phyloP scores from a whole-genome alignment of 2,113 vertebrate species.

The Pseudopodoces humilis region DNA sequence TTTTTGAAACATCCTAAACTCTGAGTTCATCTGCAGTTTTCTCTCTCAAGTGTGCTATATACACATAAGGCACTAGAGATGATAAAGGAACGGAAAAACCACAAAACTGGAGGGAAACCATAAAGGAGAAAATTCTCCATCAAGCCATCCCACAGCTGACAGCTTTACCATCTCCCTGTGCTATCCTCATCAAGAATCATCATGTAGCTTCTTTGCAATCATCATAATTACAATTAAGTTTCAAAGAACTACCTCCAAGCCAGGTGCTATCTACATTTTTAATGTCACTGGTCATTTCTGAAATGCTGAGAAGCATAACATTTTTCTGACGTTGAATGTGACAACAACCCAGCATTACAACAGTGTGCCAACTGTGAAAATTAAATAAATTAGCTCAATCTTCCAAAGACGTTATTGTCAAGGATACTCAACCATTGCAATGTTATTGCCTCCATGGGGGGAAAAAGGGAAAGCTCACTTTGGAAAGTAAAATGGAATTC shows the following conservation, averaged over 20 bases:
- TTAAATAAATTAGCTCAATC: conserved; percentile 75
- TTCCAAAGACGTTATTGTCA: conserved; percentile 20
- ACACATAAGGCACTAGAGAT: neutral
- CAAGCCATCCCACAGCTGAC: conserved; percentile 1
- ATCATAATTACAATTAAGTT: neutral
- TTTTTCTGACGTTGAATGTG: conserved; percentile 61
- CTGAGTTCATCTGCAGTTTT: neutral
- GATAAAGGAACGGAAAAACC: neutral
- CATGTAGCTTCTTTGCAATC: neutral
- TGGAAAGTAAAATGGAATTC: neutral
- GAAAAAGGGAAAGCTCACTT: neutral
- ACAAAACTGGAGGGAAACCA: neutral
- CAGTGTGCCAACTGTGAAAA: conserved; percentile 71
- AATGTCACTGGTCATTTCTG: conserved; percentile 17
- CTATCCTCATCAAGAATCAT: neutral
- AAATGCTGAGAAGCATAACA: conserved; percentile 47
- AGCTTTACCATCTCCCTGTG: neutral
- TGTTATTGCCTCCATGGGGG: rapidly evolving
- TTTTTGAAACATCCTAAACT: neutral
- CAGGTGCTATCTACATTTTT: neutral
- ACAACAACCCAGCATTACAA: neutral
- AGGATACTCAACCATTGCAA: neutral
- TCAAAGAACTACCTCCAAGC: neutral
- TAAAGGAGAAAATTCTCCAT: neutral
- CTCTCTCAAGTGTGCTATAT: neutral